phyloP scores from a whole-genome alignment of 1,140 invertebrate species.

The Tribolium castaneum region DNA sequence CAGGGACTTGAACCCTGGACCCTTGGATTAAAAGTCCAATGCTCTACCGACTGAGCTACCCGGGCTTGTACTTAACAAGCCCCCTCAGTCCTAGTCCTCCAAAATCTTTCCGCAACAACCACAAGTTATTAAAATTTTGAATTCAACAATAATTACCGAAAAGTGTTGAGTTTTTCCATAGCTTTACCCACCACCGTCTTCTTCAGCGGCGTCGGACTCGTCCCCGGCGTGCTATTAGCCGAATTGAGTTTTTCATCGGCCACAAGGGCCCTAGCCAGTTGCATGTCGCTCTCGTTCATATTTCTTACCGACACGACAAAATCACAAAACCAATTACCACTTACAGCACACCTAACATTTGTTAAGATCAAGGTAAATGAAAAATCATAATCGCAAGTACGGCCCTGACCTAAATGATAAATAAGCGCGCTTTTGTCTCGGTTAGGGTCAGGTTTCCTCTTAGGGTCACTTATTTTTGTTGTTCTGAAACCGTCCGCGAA shows the following conservation, averaged over 20 bases:
- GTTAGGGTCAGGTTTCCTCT: constrained; percentile 10
- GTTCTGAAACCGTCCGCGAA: neutral
- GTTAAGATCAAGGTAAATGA: constrained; percentile 40
- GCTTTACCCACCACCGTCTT: constrained; percentile 65
- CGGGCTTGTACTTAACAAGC: constrained; percentile 65
- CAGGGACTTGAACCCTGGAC: constrained; percentile 84
- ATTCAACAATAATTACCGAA: constrained; percentile 65
- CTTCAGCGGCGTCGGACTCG: constrained; percentile 68
- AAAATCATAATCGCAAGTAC: constrained; percentile 40
- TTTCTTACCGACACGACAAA: neutral
- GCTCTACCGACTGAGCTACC: constrained; percentile 84
- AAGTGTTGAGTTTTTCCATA: constrained; percentile 68
- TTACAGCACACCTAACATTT: constrained; percentile 34
- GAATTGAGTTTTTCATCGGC: constrained; percentile 63
- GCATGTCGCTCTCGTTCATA: constrained; percentile 76
- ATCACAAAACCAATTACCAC: constrained; percentile 8
- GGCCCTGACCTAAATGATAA: constrained; percentile 38
- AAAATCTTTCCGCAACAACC: neutral
- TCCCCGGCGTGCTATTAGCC: constrained; percentile 66
- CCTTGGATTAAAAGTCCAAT: constrained; percentile 84
- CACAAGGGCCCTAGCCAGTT: constrained; percentile 73
- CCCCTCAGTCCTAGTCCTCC: neutral
- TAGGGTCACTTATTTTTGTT: constrained; percentile 17
- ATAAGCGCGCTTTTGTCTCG: constrained; percentile 18
- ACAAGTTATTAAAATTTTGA: neutral